Percentiles rank a stretch among this genome's conserved stretches.
These are phyloP conservation scores for Hylyphantes graminicola DNA, from an alignment of 1,140 invertebrate species.

Conservation along the genomic window DNA sequence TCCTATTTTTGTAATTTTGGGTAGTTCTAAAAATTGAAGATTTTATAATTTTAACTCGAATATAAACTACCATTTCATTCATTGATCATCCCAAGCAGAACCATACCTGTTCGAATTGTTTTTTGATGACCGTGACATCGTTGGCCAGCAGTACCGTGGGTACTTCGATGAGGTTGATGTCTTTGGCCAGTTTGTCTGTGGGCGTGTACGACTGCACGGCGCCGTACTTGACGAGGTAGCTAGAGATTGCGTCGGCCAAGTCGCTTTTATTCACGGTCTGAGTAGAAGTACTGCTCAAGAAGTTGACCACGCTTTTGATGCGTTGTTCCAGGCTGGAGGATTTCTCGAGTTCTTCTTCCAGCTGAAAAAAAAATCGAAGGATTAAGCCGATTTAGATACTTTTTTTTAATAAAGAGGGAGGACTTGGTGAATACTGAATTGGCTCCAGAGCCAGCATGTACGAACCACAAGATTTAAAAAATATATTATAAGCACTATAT, in stretches of 20 bases:
- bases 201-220: not conserved
- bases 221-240: not conserved
- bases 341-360: not conserved
- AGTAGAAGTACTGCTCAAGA: not conserved
- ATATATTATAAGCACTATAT: not conserved
- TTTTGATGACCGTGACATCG: not conserved
- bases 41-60: not conserved
- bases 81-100: not conserved
- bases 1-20: not conserved
- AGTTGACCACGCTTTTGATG: not conserved
- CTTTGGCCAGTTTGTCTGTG: not conserved
- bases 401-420: not conserved
- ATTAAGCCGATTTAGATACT: not conserved
- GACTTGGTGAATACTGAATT: not conserved
- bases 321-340: not conserved
- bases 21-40: not conserved
- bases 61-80: not conserved
- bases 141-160: constrained; percentile 4
- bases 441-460: not conserved
- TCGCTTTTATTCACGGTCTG: constrained; percentile 7
- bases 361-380: not conserved
- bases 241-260: not conserved
- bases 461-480: not conserved
- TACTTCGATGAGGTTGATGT: constrained; percentile 28
- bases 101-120: not conserved